Conservation (phyloP, 2,113 vertebrate species). For the Alligator sinensis region DNA sequence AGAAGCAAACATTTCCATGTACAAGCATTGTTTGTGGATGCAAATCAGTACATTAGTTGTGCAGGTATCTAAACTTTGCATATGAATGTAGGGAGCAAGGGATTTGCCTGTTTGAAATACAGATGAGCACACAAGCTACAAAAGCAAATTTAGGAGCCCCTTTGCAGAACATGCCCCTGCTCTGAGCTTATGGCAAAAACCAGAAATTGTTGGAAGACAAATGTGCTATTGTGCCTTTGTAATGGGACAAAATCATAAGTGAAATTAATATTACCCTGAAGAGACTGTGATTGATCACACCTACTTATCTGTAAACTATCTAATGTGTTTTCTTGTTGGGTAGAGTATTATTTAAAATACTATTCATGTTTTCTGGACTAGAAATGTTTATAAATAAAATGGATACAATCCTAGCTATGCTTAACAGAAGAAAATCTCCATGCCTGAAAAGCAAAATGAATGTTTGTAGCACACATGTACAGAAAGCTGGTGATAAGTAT, state of each 20-base stretch:
- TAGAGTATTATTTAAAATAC: neutral
- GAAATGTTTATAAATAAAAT: neutral
- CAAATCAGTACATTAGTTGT: neutral
- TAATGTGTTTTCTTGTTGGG: neutral
- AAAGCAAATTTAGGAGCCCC: neutral
- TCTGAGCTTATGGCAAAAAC: neutral
- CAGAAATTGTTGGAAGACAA: neutral
- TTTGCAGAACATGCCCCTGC: neutral
- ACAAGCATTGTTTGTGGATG: neutral
- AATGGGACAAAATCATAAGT: neutral
- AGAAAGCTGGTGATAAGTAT: neutral
- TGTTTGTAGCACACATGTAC: neutral
- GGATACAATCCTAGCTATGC: neutral
- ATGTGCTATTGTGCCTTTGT: neutral
- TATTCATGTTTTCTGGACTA: neutral
- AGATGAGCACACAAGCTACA: neutral
- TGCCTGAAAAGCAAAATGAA: neutral
- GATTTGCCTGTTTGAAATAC: no score
- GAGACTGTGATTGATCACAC: neutral
- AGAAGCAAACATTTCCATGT: accelerated
- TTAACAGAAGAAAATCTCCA: neutral
- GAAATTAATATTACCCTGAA: neutral
- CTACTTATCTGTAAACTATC: neutral
- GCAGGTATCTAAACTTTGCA: neutral
- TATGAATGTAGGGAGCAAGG: no score